Base-by-base conservation (phyloP, 2,797 vertebrate species). In the Myotis pilosus region DNA sequence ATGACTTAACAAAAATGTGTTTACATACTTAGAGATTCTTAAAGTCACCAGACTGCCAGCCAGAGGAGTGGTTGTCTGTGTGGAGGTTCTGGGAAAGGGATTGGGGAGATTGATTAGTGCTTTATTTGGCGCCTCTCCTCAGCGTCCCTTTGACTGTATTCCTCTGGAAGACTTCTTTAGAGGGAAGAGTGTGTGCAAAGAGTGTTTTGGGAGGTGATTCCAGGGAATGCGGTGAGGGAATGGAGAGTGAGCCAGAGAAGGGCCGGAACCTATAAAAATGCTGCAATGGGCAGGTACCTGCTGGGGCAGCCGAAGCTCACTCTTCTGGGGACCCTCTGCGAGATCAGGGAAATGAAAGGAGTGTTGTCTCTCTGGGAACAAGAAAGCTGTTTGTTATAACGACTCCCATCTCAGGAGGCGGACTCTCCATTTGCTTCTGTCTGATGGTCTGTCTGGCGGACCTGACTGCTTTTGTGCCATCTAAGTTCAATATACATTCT, bases 1-100 rank as follows among this genome's bases (percentile, higher is more conserved):
- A 97, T 91, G 74, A 86, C 94, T 93, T 95, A 92, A 96, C 75
- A 95, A 91, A 95, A 97, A 94, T 90, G 60, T 94, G 95, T 96
- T 97, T 97, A 96, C 68, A 92, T 96, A 94, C 92, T 93, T 95
- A 97, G 91, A 91, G 89, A 87, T 92, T 97, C 94, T 94, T 72
- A 33, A 75, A 4, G 4, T 38, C n/a, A 72, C 74, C 6, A 23
- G 92, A 62, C 7, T 2, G 49, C 17, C 68, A 64, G 76, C 33
- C 19, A n/a, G 28, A 11, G 80, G 80, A 79, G 2, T 78, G 38
- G 51, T 49, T 19, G 79, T 93, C 71, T 51, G 55, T n/a, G 8
- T n/a, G 17, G 15, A 0, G n/a, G 44, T 91, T 53, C 66, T 85
- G 94, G 66, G 89, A 90, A 86, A 90, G n/a, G 85, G 51, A 57